Evolutionary conservation across 2,113 vertebrate genomes (phyloP), one percentile per base, ranked within the genome.

Genomic region (Aegypius monachus): DNA sequence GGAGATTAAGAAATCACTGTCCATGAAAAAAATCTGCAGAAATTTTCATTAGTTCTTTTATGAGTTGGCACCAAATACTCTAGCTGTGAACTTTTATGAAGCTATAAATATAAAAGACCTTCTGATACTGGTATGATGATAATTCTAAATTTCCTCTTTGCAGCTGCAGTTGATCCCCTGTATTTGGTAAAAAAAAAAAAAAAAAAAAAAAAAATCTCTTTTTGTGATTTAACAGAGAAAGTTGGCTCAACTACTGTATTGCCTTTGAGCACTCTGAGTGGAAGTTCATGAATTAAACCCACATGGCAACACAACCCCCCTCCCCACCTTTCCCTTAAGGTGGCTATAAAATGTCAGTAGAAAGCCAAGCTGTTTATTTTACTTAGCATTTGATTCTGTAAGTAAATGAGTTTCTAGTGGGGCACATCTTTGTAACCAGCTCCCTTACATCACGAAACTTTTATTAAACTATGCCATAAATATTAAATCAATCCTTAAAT

Each of bases 141-240:
- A 98, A 98, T 98, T 98, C 98, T 98, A 98, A 98, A 98, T 98
- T 98, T 98, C 98, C 98, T 98, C 97, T 98, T 98, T 96, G 97
- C 97, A 98, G 97, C 97, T 98, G 97, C 94, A 97, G 94, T 97
- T 98, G 97, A 98, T 98, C 98, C 97, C 93, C 63, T 95, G 91
- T 92, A 97, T 98, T 98, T 97, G 93, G 95, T 97, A 40, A 62
- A 67, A 88, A 97, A 98, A 45, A 50, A 55, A 53, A 53, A 31
- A 4, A 12, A 22, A 42, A 19, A 9, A 20, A 20, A 47, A 48
- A 48, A 48, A 53, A 61, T 80, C 74, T 88, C 72, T 97, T 95
- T 97, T 92, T 96, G 95, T 94, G 95, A 97, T 94, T 97, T 97
- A 97, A 96, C 95, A 96, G 94, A 97, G 95, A 97, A 98, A 97